Evolutionary conservation across 2,113 vertebrate species (phyloP), one percentile per base, ranked within the genome.

Genomic region (Nettapus auritus): DNA sequence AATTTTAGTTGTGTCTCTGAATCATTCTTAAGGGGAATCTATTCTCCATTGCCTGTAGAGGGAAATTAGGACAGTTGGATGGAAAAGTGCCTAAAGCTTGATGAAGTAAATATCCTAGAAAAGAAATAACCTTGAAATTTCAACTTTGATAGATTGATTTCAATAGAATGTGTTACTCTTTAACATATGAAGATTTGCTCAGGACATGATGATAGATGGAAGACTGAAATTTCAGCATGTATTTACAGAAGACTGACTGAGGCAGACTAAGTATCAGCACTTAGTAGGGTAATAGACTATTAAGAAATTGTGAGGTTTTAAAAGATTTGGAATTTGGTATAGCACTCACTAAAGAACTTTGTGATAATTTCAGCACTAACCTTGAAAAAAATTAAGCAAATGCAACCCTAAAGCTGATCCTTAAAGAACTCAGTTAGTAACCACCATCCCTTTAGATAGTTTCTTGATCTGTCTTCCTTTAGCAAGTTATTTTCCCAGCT

Each of bases 401-500:
- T 6, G 31, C 31, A 79, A 11, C 4, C 36, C 21, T 29, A 82
- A 80, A 91, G 23, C 22, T 63, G n/a, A 82, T 87, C 40, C n/a
- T 94, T 89, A 82, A 91, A 17, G 48, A 92, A 46, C 48, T 76
- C 19, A 46, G 55, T 55, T 64, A 9, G 44, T 73, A 80, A 82
- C 31, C 13, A 76, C 21, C 23, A 60, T 46, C 21, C 11, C 31
- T 82, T 94, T 46, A 66, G 63, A 55, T 25, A 50, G 12, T 85
- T 94, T 92, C 82, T 87, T 76, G 28, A 60, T 89, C 62, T 89
- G 50, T 73, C 78, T 85, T 95, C 22, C 70, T 91, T 92, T 63
- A 91, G 50, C n/a, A 76, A 94, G 74, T 80, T n/a, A 69, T 95
- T 94, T 94, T 91, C 67, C 50, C 82, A 90, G 20, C 8, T 90